These are phyloP conservation scores for Lucinisca nassula DNA, from an alignment of 2,888 invertebrate genomes.

Conservation along the genomic window DNA sequence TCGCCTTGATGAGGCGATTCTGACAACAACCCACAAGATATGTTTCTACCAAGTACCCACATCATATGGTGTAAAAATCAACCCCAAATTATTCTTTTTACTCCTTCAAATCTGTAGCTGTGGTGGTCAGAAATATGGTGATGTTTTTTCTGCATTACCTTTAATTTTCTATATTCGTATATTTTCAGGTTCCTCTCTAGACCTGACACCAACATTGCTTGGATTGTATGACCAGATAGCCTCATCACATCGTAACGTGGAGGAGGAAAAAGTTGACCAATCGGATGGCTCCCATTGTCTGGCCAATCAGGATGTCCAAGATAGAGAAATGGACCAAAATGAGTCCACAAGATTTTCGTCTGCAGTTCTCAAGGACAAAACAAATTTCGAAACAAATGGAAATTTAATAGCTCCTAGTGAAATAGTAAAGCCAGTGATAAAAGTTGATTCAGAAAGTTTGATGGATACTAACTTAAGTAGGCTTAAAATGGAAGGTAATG, in stretches of 20 bases:
- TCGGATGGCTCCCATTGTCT: constrained; percentile 57
- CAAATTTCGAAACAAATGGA: constrained; percentile 34
- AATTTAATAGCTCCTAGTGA: constrained; percentile 17
- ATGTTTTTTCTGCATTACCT: neutral
- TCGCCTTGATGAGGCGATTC: too few relatives aligned
- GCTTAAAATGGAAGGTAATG: constrained; percentile 53
- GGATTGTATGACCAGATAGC: constrained; percentile 82
- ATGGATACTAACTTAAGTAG: constrained; percentile 35
- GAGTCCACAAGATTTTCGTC: constrained; percentile 61
- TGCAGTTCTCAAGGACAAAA: constrained; percentile 15
- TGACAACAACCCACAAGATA: too few relatives aligned
- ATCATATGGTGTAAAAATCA: too few relatives aligned
- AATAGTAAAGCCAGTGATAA: constrained; percentile 38
- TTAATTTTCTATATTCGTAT: neutral
- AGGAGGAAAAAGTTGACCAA: constrained; percentile 59
- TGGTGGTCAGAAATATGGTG: too few relatives aligned
- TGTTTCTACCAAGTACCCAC: too few relatives aligned
- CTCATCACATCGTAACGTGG: constrained; percentile 64
- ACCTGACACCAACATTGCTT: constrained; percentile 81
- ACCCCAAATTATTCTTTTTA: too few relatives aligned
- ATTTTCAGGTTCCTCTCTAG: constrained; percentile 82
- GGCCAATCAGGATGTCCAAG: constrained; percentile 59
- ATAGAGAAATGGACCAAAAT: constrained; percentile 55
- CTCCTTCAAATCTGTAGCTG: too few relatives aligned
- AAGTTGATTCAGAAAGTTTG: constrained; percentile 47